A percentile compares a stretch with the other conserved stretches of the same genome.
These are phyloP conservation scores for Trematomus bernacchii DNA, from an alignment of 2,797 vertebrate species.

Conservation along the genomic window DNA sequence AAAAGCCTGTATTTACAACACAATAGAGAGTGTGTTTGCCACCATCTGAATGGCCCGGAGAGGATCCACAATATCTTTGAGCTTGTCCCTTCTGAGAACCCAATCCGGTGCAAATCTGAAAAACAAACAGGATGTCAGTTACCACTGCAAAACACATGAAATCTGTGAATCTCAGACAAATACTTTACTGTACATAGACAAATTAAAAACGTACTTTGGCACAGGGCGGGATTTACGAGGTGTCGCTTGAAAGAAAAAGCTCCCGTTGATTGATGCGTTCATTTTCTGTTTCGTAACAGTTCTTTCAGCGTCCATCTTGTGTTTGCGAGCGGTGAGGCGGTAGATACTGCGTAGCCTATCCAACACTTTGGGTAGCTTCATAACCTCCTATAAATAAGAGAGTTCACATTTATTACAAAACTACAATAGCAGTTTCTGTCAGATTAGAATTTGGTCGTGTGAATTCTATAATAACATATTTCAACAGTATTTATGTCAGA, in stretches of 20 bases:
- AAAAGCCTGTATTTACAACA: slow-evolving; percentile 65
- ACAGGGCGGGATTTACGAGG: slow-evolving; percentile 84
- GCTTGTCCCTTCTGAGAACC: slow-evolving; percentile 90
- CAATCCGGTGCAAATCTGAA: slow-evolving; percentile 93
- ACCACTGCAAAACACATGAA: background rate
- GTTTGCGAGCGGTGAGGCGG: slow-evolving; percentile 88
- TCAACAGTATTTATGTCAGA: rapidly evolving
- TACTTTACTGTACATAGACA: no score
- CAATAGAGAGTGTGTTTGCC: slow-evolving; percentile 86
- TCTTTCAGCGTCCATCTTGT: slow-evolving; percentile 89
- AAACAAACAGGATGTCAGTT: slow-evolving; percentile 21
- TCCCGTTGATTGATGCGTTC: slow-evolving; percentile 75
- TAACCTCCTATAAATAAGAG: slow-evolving; percentile 84
- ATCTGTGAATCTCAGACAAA: no score
- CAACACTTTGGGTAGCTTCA: slow-evolving; percentile 80
- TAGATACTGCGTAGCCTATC: slow-evolving; percentile 89
- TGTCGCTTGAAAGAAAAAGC: slow-evolving; percentile 79
- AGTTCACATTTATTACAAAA: slow-evolving; percentile 11
- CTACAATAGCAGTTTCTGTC: background rate
- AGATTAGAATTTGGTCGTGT: rapidly evolving
- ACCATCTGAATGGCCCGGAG: slow-evolving; percentile 92
- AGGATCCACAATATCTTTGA: slow-evolving; percentile 90
- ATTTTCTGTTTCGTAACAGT: slow-evolving; percentile 86
- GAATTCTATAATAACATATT: background rate
- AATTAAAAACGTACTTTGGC: slow-evolving; percentile 82